Base-by-base conservation (phyloP, 1,140 invertebrate genomes). In the Hyposmocoma kahamanoa region DNA sequence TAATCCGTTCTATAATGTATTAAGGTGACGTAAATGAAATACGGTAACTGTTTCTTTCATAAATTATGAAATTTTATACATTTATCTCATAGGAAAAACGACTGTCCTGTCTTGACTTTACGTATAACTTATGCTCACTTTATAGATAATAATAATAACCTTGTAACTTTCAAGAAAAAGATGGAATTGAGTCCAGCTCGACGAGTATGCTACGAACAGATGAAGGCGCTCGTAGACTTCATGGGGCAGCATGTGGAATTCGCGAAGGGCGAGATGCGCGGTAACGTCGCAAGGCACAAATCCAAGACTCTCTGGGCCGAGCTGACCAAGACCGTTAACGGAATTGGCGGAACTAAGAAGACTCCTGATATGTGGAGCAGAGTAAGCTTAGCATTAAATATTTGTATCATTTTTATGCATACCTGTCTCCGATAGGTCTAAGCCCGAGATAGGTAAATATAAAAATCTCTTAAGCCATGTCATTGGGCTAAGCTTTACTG, bases 211-310 rank as follows among this genome's bases (percentile, higher is more conserved):
- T 67, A 66, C n/a, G 77, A 76, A 4, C 72, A 81, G 52, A 45
- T 72, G 13, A 78, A 76, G 46, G 34, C 52, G n/a, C 52, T 78
- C 22, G 55, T 81, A 24, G 74, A 78, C 22, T 81, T 75, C 39
- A 78, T 78, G 72, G 62, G 57, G 2, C 72, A 74, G 48, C 74
- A 81, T 41, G 51, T 65, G 20, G 68, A 76, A 11, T 72, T 81
- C 17, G 74, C 74, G 3, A 53, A 59, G 1, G 74, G 74, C 8
- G 61, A 50, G 10, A 39, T 65, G 0, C 63, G 74, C 0, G 61
- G 68, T 0, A 22, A 70, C 2, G 69, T 76, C 47, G 71, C 64
- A 1, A 49, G 77, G 3, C 66, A 75, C 36, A 60, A 51, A 9
- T 74, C 69, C 0, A 78, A 74, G 43, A 61, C 36, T 15, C 56